Conservation (phyloP, 64 coral and sea anemone genomes). For the Pocillopora damicornis region DNA sequence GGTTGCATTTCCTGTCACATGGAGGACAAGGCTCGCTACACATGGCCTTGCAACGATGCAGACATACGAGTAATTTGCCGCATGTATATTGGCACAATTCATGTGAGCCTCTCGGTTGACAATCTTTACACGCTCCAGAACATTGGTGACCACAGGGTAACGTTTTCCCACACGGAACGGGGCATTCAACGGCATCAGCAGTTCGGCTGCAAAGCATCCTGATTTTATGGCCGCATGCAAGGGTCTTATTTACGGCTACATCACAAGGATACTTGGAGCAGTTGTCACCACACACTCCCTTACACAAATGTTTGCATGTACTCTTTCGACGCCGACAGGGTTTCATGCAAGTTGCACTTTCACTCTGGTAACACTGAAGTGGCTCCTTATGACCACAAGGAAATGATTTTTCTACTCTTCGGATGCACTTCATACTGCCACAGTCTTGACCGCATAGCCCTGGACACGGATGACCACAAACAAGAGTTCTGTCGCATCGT, state of each 20-base stretch:
- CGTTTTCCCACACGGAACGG: not conserved
- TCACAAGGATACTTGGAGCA: constrained; percentile 37
- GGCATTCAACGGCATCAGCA: constrained; percentile 13
- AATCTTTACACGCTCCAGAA: constrained; percentile 41
- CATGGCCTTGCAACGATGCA: constrained; percentile 48
- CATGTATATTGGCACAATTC: constrained; percentile 52
- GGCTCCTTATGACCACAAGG: constrained; percentile 36
- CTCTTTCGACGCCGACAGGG: constrained; percentile 3
- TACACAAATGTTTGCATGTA: constrained; percentile 13
- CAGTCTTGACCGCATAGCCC: constrained; percentile 7
- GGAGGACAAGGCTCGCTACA: constrained; percentile 63
- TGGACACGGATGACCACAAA: constrained; percentile 27
- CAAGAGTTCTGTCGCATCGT: constrained; percentile 12
- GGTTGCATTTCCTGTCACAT: constrained; percentile 46
- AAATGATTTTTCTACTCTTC: constrained; percentile 3
- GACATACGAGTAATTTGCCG: constrained; percentile 43
- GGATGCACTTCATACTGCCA: not conserved
- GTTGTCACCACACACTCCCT: constrained; percentile 33
- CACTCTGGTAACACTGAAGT: constrained; percentile 2
- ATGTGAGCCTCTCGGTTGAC: constrained; percentile 40
- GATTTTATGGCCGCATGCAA: constrained; percentile 46
- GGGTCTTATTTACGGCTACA: constrained; percentile 5
- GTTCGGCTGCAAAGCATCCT: constrained; percentile 31
- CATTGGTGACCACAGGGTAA: constrained; percentile 58
- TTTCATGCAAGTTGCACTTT: constrained; percentile 8